Percentiles rank a stretch among this genome's conserved stretches.
These are phyloP conservation scores for Megaustenia siamemsis DNA, from an alignment of 2,888 invertebrate genomes.

Conservation along the genomic window DNA sequence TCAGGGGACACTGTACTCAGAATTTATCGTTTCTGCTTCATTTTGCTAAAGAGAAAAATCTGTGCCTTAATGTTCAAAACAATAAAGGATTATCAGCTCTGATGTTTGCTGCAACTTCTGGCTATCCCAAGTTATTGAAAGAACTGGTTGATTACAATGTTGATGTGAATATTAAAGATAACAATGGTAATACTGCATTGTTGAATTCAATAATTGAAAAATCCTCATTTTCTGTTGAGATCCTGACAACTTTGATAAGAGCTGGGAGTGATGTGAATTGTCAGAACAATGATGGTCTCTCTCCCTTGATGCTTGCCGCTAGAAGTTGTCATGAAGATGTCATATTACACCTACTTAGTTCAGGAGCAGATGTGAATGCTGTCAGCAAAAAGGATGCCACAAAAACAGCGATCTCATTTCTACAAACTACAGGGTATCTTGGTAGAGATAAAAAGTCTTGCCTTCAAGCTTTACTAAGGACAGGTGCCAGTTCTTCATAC, in stretches of 20 bases:
- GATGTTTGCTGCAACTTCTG: background rate
- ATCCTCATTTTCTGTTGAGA: background rate
- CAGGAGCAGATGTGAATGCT: constrained; percentile 20
- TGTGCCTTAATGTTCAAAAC: background rate
- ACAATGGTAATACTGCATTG: background rate
- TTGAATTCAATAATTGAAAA: background rate
- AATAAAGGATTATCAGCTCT: background rate
- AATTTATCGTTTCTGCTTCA: background rate
- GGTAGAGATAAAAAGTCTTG: background rate
- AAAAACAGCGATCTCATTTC: constrained; percentile 7
- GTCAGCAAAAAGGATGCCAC: constrained; percentile 10
- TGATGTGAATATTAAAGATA: background rate
- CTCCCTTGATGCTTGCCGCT: constrained; percentile 11
- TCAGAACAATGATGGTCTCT: constrained; percentile 17
- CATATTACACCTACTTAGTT: background rate
- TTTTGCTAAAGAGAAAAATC: background rate
- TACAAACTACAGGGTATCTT: background rate
- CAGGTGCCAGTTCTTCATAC: background rate
- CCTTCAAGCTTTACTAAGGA: background rate
- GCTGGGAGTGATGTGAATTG: background rate
- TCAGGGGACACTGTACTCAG: background rate
- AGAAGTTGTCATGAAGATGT: background rate
- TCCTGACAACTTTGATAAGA: background rate
- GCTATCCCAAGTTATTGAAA: background rate
- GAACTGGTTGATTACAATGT: background rate